Evolutionary conservation across 2,113 vertebrate species (phyloP), one percentile per base, ranked within the genome.

Genomic region (Phyllopteryx taeniolatus): DNA sequence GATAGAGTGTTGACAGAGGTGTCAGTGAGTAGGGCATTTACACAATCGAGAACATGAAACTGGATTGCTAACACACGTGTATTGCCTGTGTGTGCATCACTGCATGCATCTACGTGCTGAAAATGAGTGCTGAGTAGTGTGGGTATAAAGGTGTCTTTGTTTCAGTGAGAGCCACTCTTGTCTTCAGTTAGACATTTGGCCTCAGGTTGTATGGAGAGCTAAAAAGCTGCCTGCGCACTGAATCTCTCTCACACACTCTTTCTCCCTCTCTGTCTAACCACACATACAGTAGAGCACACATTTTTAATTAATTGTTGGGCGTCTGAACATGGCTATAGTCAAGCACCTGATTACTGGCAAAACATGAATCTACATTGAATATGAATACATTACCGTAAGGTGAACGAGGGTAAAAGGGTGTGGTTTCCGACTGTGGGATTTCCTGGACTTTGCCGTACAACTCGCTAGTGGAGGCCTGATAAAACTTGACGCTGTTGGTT

Each of bases 391-490:
- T 86, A 98, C 98, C 96, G 0, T 99, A 99, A 73, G 98, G 98
- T 13, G 98, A 99, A 74, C 98, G 93, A n/a, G 98, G 97, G 85
- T 99, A 99, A 88, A 99, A 99, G 56, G 97, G 96, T 0, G 98
- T 99, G 57, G 97, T 98, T 85, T 99, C 98, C 75, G 92, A 98
- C 86, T 99, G 98, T 0, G 98, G 98, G 78, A 98, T 97, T 93
- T 99, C 98, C 89, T 96, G 96, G 66, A 99, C 98, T 91, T 99
- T 99, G 74, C 98, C 98, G 42, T 92, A 99, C 57, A 99, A 94
- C 87, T 99, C 98, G 72, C 98, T 99, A 67, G 98, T 99, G 59
- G 98, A 99, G 71, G 98, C 98, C 93, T 99, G 98, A 90, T 99
- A 99, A 91, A 99, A 99, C 67, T 94, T 95, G 44, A 99, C 94